Percentiles rank a stretch among this genome's conserved stretches.
Evolutionary conservation across 2,113 vertebrate species (phyloP).

Genomic region (rabbit (Oryctolagus cuniculus)): mOryCun1.1 NC_091432.1:183919001-183919500

Average conservation of each 20-base stretch:
- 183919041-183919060: not conserved
- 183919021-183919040: not conserved
- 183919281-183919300: conserved; percentile 25
- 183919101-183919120: not conserved
- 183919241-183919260: not conserved
- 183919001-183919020: not conserved
- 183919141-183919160: conserved; percentile 35
- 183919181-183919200: not conserved
- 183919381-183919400: too few species aligned
- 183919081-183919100: not conserved
- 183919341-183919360: too few species aligned
- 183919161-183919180: not conserved
- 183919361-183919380: too few species aligned
- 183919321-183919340: too few species aligned
- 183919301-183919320: not conserved
- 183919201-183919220: not conserved
- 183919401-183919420: too few species aligned
- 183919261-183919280: not conserved
- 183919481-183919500: too few species aligned
- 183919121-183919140: not conserved
- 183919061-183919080: not conserved
- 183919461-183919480: too few species aligned
- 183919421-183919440: too few species aligned
- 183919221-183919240: conserved; percentile 19
- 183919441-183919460: too few species aligned